phyloP scores from a whole-genome alignment of 2,113 vertebrate genomes.

The Megaceryle maxima region DNA sequence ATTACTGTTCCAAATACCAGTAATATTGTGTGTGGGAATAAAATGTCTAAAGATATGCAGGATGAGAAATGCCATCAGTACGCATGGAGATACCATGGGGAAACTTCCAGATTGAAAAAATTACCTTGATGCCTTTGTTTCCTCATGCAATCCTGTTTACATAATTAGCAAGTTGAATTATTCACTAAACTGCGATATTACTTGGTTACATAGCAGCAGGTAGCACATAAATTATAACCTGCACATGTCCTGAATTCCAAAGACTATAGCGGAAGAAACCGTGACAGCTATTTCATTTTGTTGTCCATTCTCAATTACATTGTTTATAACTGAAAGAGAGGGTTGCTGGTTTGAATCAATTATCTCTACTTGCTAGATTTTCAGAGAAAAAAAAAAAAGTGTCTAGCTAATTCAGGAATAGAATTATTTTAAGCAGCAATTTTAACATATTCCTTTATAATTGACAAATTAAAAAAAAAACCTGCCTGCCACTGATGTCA shows the following conservation, averaged over 20 bases:
- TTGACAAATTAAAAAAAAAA: not conserved
- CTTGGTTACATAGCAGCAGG: not conserved
- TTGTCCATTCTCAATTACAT: constrained; percentile 4
- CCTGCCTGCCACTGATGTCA: not conserved
- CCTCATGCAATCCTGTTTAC: not conserved
- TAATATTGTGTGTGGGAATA: not conserved
- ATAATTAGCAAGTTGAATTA: constrained; percentile 14
- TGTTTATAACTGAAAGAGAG: not conserved
- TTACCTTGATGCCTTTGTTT: not conserved
- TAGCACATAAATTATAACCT: not conserved
- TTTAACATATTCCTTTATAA: not conserved
- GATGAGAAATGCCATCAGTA: not conserved
- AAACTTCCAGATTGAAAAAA: not conserved
- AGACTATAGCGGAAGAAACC: not conserved
- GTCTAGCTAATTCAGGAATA: not conserved
- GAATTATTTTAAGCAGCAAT: not conserved
- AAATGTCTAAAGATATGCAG: not conserved
- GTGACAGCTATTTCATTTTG: constrained; percentile 29
- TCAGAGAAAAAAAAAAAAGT: not conserved
- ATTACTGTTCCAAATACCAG: not conserved
- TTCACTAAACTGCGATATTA: not conserved
- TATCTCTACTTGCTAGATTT: not conserved
- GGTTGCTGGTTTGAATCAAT: not conserved
- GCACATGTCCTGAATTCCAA: not conserved
- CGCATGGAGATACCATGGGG: not conserved